Evolutionary conservation across 2,113 vertebrate species (phyloP), one percentile per base, ranked within the genome.

Genomic region (Panthera uncia): DNA sequence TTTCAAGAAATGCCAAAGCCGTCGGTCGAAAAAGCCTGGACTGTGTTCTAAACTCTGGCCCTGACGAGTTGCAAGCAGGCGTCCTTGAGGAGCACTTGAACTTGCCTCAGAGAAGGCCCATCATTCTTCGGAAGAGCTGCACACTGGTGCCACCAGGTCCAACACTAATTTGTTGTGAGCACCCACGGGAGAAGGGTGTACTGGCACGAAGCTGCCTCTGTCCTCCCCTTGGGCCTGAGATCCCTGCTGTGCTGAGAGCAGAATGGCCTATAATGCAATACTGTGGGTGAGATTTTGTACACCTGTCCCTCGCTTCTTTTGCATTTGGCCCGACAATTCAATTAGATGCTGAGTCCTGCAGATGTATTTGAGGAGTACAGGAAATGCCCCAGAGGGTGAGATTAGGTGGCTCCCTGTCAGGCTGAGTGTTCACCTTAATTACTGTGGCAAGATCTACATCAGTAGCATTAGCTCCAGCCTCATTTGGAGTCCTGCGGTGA

Each of bases 121-220:
- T 57, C 25, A 2, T 13, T 10, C 41, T 65, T 52, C 80, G 36
- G n/a, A 19, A 48, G 33, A 69, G 29, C 38, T 13, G 1, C 3
- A 0, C 2, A 4, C 73, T 36, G 38, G 14, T 25, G 7, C 29
- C 55, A 57, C 57, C 57, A 29, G 68, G 7, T 9, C 52, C 55
- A 14, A 15, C 12, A 15, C 66, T 63, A 21, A 15, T 33, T 21
- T 0, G 1, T 27, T 25, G 71, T 3, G 15, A 36, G 18, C 18
- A 52, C 21, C 12, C 7, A 7, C 0, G 4, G 16, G 3, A 10
- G 1, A 80, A 16, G 65, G 3, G 5, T 10, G 41, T 1, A 48
- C 31, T 57, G 19, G 38, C 19, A 27, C 2, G 21, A 29, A 73
- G 36, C 12, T 41, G 18, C 52, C 36, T 8, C 2, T 19, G 38